These are phyloP conservation scores for Amblyjoppa proteus DNA, from an alignment of 2,888 invertebrate genomes.

Conservation along the genomic window DNA sequence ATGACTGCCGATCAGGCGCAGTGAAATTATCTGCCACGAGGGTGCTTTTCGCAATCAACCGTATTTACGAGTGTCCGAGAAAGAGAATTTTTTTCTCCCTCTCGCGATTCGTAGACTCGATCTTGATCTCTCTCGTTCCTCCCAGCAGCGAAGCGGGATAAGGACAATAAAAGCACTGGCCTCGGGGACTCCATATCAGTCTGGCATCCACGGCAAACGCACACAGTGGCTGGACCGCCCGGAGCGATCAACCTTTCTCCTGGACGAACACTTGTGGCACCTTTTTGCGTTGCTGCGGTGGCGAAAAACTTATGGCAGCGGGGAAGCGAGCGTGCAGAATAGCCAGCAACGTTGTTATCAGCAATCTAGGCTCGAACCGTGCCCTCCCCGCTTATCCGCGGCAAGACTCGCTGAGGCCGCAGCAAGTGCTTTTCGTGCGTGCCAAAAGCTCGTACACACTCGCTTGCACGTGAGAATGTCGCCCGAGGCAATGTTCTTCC, in stretches of 20 bases:
- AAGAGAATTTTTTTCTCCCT: conserved; percentile 4
- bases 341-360: conserved; percentile 33
- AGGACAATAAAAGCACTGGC: conserved; percentile 49
- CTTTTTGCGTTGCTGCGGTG: conserved; percentile 37
- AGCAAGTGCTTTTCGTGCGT: conserved; percentile 36
- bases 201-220: conserved; percentile 35
- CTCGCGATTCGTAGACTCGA: not conserved
- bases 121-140: conserved; percentile 13
- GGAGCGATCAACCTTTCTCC: conserved; percentile 42
- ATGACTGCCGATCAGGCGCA: not conserved
- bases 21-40: not conserved
- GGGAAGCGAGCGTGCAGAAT: not conserved
- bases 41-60: conserved; percentile 16
- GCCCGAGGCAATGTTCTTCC: not conserved
- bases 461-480: conserved; percentile 27
- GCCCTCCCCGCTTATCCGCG: conserved; percentile 18
- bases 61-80: conserved; percentile 46
- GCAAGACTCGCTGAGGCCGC: conserved; percentile 42
- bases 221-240: conserved; percentile 33
- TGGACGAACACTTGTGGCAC: conserved; percentile 49
- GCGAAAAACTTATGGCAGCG: conserved; percentile 16
- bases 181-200: conserved; percentile 48
- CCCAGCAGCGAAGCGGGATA: conserved; percentile 28
- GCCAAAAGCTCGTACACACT: conserved; percentile 36
- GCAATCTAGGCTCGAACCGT: conserved; percentile 4